These are phyloP conservation scores for Pollenia griseotomentosa DNA, from an alignment of 2,888 invertebrate genomes.

Conservation along the genomic window DNA sequence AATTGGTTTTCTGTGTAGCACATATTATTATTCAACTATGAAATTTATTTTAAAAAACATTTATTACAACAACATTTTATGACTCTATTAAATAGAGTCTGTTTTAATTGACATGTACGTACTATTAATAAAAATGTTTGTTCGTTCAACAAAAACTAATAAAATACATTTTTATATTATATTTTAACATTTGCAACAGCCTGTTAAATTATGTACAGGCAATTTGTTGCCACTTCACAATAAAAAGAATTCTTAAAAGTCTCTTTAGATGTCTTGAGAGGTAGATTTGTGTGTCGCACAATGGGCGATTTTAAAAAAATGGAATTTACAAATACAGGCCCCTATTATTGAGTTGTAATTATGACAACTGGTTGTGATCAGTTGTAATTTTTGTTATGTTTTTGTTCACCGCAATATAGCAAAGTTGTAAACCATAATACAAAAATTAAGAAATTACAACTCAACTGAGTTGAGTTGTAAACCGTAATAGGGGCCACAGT, in stretches of 20 bases:
- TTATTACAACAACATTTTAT: conserved; percentile 62
- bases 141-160: conserved; percentile 2
- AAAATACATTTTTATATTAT: conserved; percentile 24
- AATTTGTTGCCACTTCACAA: conserved; percentile 26
- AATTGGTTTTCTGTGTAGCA: background rate
- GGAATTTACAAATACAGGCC: background rate
- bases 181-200: conserved; percentile 23
- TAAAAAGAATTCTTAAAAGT: conserved; percentile 18
- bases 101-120: conserved; percentile 45
- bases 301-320: background rate
- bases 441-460: too few species aligned
- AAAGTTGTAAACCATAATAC: too few species aligned
- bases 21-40: conserved; percentile 29
- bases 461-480: too few species aligned
- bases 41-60: conserved; percentile 49
- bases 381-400: too few species aligned
- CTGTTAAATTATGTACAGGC: background rate
- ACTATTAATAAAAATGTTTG: background rate
- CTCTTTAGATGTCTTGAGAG: too few species aligned
- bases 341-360: too few species aligned
- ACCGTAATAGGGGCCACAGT: too few species aligned
- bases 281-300: background rate
- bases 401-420: too few species aligned
- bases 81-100: background rate
- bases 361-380: too few species aligned